phyloP scores from a whole-genome alignment of 2,113 vertebrate genomes.

The Corythornis cristatus region DNA sequence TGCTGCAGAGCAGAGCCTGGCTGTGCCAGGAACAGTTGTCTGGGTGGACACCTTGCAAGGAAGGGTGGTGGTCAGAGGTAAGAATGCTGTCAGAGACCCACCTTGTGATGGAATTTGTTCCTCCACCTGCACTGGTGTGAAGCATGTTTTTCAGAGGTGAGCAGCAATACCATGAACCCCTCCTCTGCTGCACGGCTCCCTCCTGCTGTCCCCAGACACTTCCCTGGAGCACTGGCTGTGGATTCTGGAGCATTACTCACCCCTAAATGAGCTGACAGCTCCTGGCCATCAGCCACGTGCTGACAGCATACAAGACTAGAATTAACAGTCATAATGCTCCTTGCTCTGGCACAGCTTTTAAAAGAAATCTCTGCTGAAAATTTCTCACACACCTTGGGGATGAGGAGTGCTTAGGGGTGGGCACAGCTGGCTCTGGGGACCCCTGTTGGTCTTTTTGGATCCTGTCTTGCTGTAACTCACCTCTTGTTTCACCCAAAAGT shows the following conservation, averaged over 20 bases:
- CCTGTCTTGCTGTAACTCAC: background rate
- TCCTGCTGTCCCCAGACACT: background rate
- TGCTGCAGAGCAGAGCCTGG: background rate
- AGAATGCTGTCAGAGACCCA: background rate
- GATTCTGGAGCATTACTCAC: background rate
- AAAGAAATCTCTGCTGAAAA: background rate
- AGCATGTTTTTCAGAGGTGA: background rate
- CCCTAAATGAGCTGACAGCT: background rate
- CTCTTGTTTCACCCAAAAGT: background rate
- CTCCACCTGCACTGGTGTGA: background rate
- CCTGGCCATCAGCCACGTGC: background rate
- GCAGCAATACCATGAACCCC: background rate
- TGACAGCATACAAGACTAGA: background rate
- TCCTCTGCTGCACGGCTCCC: background rate
- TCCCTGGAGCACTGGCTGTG: background rate
- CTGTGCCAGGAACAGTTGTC: accelerated
- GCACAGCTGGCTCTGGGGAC: background rate
- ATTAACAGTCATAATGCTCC: background rate
- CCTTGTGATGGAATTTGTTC: background rate
- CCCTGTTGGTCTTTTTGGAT: background rate
- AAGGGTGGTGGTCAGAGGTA: background rate
- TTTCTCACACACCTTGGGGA: accelerated
- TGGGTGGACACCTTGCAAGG: background rate
- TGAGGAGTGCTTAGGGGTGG: background rate
- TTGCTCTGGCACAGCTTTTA: background rate